phyloP scores from a whole-genome alignment of 1,140 invertebrate genomes.

The Brachionus manjavacas region DNA sequence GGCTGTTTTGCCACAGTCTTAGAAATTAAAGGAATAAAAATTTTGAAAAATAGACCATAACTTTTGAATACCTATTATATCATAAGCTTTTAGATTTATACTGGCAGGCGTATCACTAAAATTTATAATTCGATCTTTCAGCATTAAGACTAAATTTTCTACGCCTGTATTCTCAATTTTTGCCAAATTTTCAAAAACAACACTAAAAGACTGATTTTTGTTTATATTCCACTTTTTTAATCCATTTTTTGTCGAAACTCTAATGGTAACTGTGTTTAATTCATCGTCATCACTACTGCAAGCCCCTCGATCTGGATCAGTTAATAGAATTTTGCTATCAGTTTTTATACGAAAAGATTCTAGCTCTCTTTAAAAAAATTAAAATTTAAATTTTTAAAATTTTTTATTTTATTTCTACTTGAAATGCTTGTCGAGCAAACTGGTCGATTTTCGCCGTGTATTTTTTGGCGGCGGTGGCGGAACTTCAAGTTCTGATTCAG shows the following conservation, averaged over 20 bases:
- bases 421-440: background rate
- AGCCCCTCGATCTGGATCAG: background rate
- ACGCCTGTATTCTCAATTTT: constrained; percentile 20
- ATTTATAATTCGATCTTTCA: constrained; percentile 14
- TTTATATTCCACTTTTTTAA: constrained; percentile 34
- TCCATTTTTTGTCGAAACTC: constrained; percentile 18
- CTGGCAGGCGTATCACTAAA: constrained; percentile 25
- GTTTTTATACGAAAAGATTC: constrained; percentile 8
- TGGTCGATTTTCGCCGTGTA: background rate
- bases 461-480: background rate
- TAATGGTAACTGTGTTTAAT: background rate
- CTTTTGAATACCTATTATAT: background rate
- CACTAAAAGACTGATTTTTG: background rate
- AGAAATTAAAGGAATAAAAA: background rate
- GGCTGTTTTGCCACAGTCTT: constrained; percentile 6
- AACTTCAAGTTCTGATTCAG: background rate
- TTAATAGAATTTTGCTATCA: background rate
- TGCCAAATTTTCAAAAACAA: background rate
- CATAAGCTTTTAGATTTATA: constrained; percentile 8
- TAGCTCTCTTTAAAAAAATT: background rate
- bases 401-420: background rate
- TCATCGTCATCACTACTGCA: background rate
- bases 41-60: background rate
- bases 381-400: background rate
- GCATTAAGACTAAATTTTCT: constrained; percentile 27